Evolutionary conservation across 2,888 invertebrate genomes (phyloP).

Genomic region (Aquatica leii): DNA sequence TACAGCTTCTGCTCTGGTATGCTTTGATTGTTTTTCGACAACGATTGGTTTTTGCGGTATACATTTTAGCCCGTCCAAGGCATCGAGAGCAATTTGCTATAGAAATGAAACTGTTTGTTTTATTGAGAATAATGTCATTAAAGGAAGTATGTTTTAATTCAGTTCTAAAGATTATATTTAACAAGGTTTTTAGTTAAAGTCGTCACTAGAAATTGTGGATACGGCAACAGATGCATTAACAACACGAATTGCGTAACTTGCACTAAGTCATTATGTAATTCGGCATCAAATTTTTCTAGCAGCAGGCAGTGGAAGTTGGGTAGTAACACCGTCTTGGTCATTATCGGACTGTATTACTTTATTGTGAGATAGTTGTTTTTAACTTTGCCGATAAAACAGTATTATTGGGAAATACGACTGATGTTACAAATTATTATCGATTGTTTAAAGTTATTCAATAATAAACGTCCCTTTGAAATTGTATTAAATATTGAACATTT

Average conservation of each 20-base stretch:
- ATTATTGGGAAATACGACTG: too few species aligned
- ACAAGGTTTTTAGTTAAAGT: neutral
- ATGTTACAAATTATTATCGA: too few species aligned
- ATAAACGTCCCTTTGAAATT: too few species aligned
- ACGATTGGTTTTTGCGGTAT: neutral
- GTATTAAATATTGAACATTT: too few species aligned
- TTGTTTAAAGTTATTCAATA: too few species aligned
- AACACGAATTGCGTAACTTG: neutral
- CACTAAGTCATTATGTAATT: neutral
- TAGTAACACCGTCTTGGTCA: too few species aligned
- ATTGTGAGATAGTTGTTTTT: too few species aligned
- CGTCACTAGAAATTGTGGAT: constrained; percentile 1
- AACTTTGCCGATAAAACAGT: too few species aligned
- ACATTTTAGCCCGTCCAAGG: neutral
- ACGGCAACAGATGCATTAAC: neutral
- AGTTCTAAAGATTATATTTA: neutral
- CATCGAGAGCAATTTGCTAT: neutral
- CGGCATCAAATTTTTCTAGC: neutral
- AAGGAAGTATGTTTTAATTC: neutral
- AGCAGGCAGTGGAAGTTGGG: too few species aligned
- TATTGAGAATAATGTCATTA: neutral
- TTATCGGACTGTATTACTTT: too few species aligned
- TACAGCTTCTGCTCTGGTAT: neutral
- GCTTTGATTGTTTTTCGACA: constrained; percentile 5
- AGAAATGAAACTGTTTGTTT: neutral